Conservation (phyloP, 2,797 vertebrate species). For the Diceros bicornis region DNA sequence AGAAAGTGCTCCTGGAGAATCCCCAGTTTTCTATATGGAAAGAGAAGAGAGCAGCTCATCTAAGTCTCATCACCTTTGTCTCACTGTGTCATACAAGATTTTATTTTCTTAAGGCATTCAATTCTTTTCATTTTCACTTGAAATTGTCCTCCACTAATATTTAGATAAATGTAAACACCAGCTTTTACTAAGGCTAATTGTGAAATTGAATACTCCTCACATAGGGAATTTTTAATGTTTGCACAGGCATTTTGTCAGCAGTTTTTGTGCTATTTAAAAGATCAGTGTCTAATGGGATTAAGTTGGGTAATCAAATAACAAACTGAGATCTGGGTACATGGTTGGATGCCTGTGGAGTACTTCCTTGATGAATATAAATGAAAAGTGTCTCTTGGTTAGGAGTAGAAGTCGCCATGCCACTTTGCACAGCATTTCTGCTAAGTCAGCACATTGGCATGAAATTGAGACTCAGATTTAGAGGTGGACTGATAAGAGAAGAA, state of each 20-base stretch:
- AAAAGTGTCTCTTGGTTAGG: constrained; percentile 64
- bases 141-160: constrained; percentile 74
- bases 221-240: constrained; percentile 85
- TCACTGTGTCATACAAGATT: neutral
- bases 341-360: constrained; percentile 79
- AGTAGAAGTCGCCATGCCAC: constrained; percentile 3
- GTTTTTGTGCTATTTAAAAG: constrained; percentile 88
- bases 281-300: constrained; percentile 90
- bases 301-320: constrained; percentile 90
- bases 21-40: neutral
- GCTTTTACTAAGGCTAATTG: constrained; percentile 83
- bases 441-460: constrained; percentile 65
- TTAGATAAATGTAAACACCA: constrained; percentile 84
- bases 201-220: constrained; percentile 83
- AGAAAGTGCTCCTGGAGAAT: neutral
- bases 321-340: constrained; percentile 83
- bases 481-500: neutral
- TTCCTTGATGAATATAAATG: constrained; percentile 86
- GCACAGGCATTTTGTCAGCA: constrained; percentile 87
- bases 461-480: neutral
- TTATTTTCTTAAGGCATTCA: constrained; percentile 5
- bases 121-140: constrained; percentile 70
- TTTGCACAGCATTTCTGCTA: constrained; percentile 13
- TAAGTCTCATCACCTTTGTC: neutral
- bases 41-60: neutral